Evolutionary conservation across 2,113 vertebrate genomes (phyloP).

Genomic region (Scytalopus superciliaris): DNA sequence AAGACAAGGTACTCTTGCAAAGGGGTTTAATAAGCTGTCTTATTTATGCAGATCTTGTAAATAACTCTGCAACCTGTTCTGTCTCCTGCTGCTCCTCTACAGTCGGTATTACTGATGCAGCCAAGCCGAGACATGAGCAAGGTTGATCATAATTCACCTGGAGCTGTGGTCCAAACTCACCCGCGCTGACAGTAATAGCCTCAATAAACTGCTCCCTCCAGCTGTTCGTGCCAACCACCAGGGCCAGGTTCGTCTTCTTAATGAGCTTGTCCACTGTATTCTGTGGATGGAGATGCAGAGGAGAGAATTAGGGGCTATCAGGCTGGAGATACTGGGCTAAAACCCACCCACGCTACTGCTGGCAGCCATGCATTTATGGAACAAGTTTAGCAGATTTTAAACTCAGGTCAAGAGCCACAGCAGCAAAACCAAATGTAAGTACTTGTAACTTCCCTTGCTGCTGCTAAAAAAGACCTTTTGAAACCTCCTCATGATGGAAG

Average conservation of each 20-base stretch:
- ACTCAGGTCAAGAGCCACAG: neutral
- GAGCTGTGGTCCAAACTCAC: conserved; percentile 76
- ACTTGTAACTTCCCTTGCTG: neutral
- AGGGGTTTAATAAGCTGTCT: neutral
- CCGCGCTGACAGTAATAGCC: conserved; percentile 94
- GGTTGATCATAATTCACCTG: neutral
- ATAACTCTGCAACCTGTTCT: neutral
- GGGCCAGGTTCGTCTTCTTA: conserved; percentile 97
- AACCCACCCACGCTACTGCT: neutral
- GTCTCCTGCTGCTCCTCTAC: neutral
- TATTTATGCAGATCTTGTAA: neutral
- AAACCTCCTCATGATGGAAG: neutral
- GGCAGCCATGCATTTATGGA: neutral
- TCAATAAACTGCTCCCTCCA: conserved; percentile 97
- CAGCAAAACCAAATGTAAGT: neutral
- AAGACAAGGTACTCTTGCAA: neutral
- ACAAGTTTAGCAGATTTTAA: conserved; percentile 12
- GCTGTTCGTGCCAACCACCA: conserved; percentile 93
- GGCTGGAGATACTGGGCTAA: neutral
- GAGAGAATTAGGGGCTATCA: neutral
- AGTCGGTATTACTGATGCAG: neutral
- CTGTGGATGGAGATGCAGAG: conserved; percentile 70
- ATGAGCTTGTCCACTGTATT: conserved; percentile 97
- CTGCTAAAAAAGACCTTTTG: neutral
- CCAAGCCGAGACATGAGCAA: neutral